Base-by-base conservation (phyloP, 2,113 vertebrate genomes). In the Xenus cinereus region DNA sequence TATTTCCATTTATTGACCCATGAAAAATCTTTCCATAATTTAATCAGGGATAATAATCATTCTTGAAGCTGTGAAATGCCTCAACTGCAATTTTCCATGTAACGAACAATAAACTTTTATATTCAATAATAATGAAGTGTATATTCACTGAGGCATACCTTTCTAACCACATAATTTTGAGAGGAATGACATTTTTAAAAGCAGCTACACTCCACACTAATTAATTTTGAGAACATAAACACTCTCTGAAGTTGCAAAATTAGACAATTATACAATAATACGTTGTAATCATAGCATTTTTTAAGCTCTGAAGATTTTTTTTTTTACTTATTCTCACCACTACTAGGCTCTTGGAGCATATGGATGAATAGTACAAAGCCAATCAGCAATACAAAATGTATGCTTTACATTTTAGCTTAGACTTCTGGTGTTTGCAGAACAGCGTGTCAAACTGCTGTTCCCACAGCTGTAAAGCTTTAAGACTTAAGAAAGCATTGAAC, bases 171-270 rank as follows among this genome's bases (percentile, higher is more conserved):
- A 93, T 2, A 69, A 53, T 94, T 97, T 87, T 87, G 53, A 94
- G 68, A 95, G 60, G 63, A 97, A 75, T 85, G 60, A 91, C 59
- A 30, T 75, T 84, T 93, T 90, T 78, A 85, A 97, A 96, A 96
- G 79, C 73, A 84, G 79, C 92, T 96, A 90, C 77, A 68, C 82
- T 85, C 90, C 71, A 63, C 73, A 39, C 56, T 96, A 94, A 97
- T 97, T 95, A 91, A 96, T 96, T 95, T 24, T 82, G 89, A 96
- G 94, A 97, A 95, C 75, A 94, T 95, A 96, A 97, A 94, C 90
- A 84, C 62, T 62, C 53, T 93, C 79, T 83, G 88, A 94, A 91
- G 67, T 54, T 86, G 64, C 81, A 84, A 95, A 96, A 95, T 91
- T 78, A 92, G 84, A 77, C 56, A 97, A 97, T 94, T 92, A 90